These are phyloP conservation scores for Erinaceus europaeus DNA, from an alignment of 2,113 vertebrate genomes.

Conservation along the genomic window DNA sequence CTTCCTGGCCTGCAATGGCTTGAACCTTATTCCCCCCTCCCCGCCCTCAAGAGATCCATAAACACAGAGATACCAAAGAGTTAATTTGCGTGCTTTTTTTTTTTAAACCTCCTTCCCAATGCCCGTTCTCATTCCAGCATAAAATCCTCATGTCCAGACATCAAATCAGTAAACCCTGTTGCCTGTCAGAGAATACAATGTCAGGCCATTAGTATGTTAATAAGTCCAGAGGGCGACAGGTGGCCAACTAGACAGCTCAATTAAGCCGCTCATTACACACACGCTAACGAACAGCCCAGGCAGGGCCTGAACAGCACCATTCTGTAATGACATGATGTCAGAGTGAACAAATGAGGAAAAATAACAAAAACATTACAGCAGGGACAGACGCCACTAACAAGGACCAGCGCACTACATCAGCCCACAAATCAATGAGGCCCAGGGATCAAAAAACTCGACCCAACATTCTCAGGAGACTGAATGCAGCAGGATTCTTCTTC, in stretches of 20 bases:
- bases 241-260: slow-evolving; percentile 99
- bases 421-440: slow-evolving; percentile 89
- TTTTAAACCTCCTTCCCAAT: slow-evolving; percentile 86
- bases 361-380: slow-evolving; percentile 92
- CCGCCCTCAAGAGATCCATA: slow-evolving; percentile 68
- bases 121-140: slow-evolving; percentile 86
- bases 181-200: slow-evolving; percentile 98
- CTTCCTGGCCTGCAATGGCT: slow-evolving; percentile 64
- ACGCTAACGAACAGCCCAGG: slow-evolving; percentile 98
- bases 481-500: slow-evolving; percentile 83
- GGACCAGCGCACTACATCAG: slow-evolving; percentile 88
- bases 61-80: slow-evolving; percentile 87
- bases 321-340: slow-evolving; percentile 99
- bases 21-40: slow-evolving; percentile 63
- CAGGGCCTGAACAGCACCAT: slow-evolving; percentile 93
- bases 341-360: slow-evolving; percentile 96
- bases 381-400: slow-evolving; percentile 97
- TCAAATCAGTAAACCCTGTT: slow-evolving; percentile 90
- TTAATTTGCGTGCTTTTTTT: slow-evolving; percentile 87
- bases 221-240: slow-evolving; percentile 99
- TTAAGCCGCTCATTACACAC: slow-evolving; percentile 99
- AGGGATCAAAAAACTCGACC: slow-evolving; percentile 90
- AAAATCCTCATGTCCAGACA: slow-evolving; percentile 91
- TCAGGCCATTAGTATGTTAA: slow-evolving; percentile 99
- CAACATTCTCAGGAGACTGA: slow-evolving; percentile 88